Evolutionary conservation across 2,113 vertebrate species (phyloP), one percentile per base, ranked within the genome.

Genomic region (Excalfactoria chinensis): DNA sequence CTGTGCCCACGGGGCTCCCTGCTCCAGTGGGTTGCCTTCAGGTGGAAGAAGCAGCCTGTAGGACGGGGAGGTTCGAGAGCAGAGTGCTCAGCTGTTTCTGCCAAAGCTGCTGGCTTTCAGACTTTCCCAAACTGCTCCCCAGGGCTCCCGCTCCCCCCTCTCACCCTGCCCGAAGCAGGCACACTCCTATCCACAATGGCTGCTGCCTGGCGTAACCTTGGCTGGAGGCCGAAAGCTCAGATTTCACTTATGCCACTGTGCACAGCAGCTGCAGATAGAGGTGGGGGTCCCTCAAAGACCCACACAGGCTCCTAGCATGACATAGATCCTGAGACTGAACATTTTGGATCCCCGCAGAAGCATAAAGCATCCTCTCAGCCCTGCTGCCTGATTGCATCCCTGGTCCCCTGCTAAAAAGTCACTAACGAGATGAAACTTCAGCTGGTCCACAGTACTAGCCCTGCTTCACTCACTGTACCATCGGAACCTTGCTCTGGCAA

Each of bases 71-170:
- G 37, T 23, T 89, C 0, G 4, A 95, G 82, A 87, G 63, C 89
- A 86, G 58, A 78, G 71, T 28, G 70, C 70, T 95, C 23, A 85
- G 78, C 46, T 72, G 37, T 79, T 86, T 79, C 82, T 83, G 75
- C 59, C 85, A 91, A 49, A 85, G 77, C n/a, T 49, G 25, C n/a
- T 26, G 44, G 25, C 71, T 92, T 87, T 70, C 91, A 73, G 59
- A 56, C 49, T 79, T 35, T 28, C 67, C 67, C 67, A 49, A 20
- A 70, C 23, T 44, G 55, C 85, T 91, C 75, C 55, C 30, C 7
- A 4, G n/a, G 69, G 43, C 43, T 68, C 48, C 64, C 56, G 71
- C 70, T 88, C 68, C 48, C 68, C 43, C 1, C 1, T 75, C 46
- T 80, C 78, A 28, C 34, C 74, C 59, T 76, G 51, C 18, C 55